These are phyloP conservation scores for Acleris laterana DNA, from an alignment of 2,888 invertebrate genomes.

Conservation along the genomic window DNA sequence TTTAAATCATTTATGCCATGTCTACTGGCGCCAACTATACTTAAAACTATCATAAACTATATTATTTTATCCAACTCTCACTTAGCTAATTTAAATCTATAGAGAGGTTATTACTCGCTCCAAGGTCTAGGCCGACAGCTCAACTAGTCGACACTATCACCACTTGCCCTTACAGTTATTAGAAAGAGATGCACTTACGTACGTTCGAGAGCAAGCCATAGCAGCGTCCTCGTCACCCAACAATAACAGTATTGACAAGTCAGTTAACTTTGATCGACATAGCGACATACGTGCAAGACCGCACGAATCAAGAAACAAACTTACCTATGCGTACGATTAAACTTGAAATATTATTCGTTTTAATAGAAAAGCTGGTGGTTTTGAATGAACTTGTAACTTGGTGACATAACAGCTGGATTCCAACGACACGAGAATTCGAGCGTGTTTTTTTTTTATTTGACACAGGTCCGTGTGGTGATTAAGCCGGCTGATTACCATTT, in stretches of 20 bases:
- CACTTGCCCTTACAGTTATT: conserved; percentile 1
- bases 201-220: not conserved
- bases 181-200: conserved; percentile 13
- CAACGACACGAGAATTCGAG: too few species aligned
- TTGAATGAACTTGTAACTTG: too few species aligned
- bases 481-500: conserved; percentile 14
- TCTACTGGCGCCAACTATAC: too few species aligned
- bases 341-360: not conserved
- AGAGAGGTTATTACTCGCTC: conserved; percentile 12
- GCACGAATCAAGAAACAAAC: conserved; percentile 8
- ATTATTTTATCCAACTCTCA: too few species aligned
- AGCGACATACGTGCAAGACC: conserved; percentile 14
- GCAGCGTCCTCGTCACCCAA: not conserved
- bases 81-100: not conserved
- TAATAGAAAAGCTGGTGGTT: not conserved
- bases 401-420: too few species aligned
- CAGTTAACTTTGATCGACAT: conserved; percentile 5
- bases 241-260: conserved; percentile 5
- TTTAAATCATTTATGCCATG: too few species aligned
- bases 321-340: not conserved
- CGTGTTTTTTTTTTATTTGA: not conserved
- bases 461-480: conserved; percentile 19
- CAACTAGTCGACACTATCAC: not conserved
- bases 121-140: conserved; percentile 22
- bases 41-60: too few species aligned